Base-by-base conservation (phyloP, 1,140 invertebrate genomes). In the Papilio polyxenes region DNA sequence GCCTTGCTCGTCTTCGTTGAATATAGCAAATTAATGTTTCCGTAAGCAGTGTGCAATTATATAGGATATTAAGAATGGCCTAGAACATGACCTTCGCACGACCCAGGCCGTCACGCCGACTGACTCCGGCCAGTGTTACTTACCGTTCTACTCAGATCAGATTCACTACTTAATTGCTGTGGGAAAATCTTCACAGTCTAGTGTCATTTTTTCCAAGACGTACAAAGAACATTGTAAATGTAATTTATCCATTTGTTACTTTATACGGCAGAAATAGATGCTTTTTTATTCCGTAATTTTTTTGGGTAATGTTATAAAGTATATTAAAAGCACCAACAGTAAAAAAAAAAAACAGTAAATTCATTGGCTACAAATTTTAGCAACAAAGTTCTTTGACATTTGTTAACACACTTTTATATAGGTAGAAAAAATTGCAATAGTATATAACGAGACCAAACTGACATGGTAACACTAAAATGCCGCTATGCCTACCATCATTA, bases 41-140 rank as follows among this genome's bases (percentile, higher is more conserved):
- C 49, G 75, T 77, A 53, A 53, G 13, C 51, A 77, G 9, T 3
- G 20, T 20, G 20, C 75, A 51, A 77, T 77, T 77, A 77, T 51
- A 5, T 31, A 31, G 75, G n/a, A 49, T 31, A 56, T 77, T 49
- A 77, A 53, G 37, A 75, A n/a, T 75, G 75, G n/a, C 48, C 75
- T 51, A 79, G 81, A 72, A 9, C 56, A 17, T 65, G 82, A 76
- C 84, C 84, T 85, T 85, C 75, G 56, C 51, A 51, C 49, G 79
- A 77, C 51, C 78, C 82, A 83, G 82, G 62, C 75, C 84, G 84
- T 83, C 79, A 83, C 84, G 84, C 69, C 80, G 82, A 31, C 17
- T 7, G 80, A 48, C 75, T 69, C 13, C 72, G 7, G 56, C 62
- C 62, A 51, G 78, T 81, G 72, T 81, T 80, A 62, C 75, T 79